Conservation (phyloP, 2,797 vertebrate species). For the Clangula hyemalis region DNA sequence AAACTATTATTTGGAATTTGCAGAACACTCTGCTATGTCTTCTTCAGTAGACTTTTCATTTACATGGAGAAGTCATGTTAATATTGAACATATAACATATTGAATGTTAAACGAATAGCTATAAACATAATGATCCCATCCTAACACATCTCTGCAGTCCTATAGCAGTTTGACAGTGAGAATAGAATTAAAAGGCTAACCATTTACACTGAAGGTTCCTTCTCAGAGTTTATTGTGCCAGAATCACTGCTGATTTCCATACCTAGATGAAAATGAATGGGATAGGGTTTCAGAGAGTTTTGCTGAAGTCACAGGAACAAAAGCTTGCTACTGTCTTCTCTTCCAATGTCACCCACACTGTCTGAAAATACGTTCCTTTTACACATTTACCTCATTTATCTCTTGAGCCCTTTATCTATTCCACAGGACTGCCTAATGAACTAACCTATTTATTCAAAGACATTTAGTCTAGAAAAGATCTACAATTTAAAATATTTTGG, state of each 20-base stretch:
- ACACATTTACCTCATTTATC: neutral
- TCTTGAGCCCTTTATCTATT: neutral
- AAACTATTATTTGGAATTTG: neutral
- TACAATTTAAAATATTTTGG: neutral
- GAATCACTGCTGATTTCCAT: neutral
- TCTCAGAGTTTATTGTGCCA: neutral
- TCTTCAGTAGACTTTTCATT: neutral
- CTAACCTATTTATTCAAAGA: neutral
- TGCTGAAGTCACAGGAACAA: neutral
- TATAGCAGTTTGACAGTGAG: neutral
- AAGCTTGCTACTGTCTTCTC: neutral
- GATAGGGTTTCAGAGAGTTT: neutral
- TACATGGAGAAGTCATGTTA: neutral
- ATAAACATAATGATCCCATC: neutral
- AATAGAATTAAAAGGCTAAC: neutral
- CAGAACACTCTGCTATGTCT: neutral
- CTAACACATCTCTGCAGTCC: neutral
- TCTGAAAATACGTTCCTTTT: neutral
- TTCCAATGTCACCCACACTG: neutral
- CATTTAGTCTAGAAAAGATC: neutral
- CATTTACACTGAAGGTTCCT: neutral
- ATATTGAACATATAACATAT: neutral
- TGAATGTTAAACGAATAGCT: neutral
- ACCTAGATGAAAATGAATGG: neutral
- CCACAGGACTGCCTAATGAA: neutral